Conservation (phyloP, 2,888 invertebrate species). For the Harpalus rufipes region DNA sequence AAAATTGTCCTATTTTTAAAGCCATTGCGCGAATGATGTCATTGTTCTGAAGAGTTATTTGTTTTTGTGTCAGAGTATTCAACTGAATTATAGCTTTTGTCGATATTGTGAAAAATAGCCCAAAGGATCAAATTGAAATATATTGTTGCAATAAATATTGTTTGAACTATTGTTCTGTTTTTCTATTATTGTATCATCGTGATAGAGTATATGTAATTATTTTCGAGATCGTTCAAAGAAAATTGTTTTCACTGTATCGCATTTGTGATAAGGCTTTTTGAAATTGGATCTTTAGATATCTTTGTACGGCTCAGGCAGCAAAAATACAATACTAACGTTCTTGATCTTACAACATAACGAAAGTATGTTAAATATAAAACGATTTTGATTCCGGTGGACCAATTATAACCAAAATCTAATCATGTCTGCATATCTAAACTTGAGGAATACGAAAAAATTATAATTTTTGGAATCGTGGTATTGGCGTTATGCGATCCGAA, state of each 20-base stretch:
- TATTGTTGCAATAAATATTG: slow-evolving; percentile 53
- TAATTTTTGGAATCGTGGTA: too few species aligned
- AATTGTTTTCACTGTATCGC: slow-evolving; percentile 35
- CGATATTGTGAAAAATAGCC: slow-evolving; percentile 41
- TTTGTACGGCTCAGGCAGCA: slow-evolving; percentile 31
- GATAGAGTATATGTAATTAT: slow-evolving; percentile 42
- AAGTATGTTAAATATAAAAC: too few species aligned
- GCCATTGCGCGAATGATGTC: slow-evolving; percentile 40
- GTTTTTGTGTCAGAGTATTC: slow-evolving; percentile 41
- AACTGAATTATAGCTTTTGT: slow-evolving; percentile 41
- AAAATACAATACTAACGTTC: slow-evolving; percentile 43
- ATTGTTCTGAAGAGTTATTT: slow-evolving; percentile 53
- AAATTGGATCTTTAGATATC: slow-evolving; percentile 42
- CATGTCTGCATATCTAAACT: too few species aligned
- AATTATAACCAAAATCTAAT: too few species aligned
- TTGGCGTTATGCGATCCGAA: too few species aligned
- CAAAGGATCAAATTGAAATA: slow-evolving; percentile 29
- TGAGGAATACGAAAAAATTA: too few species aligned
- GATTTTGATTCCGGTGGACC: too few species aligned
- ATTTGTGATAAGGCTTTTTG: slow-evolving; percentile 45
- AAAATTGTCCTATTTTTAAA: slow-evolving; percentile 48
- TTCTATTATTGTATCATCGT: slow-evolving; percentile 27
- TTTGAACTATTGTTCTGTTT: slow-evolving; percentile 41
- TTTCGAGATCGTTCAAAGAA: slow-evolving; percentile 5
- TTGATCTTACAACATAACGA: slow-evolving; percentile 12